Evolutionary conservation across 2,113 vertebrate genomes (phyloP), one percentile per base, ranked within the genome.

Genomic region (Chaetops frenatus): DNA sequence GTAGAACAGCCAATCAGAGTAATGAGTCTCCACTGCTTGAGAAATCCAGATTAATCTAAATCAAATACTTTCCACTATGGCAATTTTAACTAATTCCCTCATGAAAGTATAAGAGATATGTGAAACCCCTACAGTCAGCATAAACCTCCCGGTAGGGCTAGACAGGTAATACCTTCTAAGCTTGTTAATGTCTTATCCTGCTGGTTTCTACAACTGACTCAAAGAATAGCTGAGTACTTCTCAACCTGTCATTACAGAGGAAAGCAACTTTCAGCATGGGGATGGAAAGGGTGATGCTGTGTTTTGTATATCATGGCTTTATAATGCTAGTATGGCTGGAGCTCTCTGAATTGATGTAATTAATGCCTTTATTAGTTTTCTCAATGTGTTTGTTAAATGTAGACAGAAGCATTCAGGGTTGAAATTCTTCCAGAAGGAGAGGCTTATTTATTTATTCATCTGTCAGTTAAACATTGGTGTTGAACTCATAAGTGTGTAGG

Each of bases 121-220:
- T 74, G 95, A 97, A 98, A 96, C 90, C 92, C 95, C 94, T 95
- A 93, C 92, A 88, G 95, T 97, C 96, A 97, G 67, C 58, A 94
- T 95, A 86, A 97, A 96, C 92, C 95, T 97, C 93, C 96, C 96
- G 90, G 95, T 97, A 96, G 87, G 91, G 85, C 93, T 93, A 97
- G 97, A 94, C 96, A 97, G 94, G 97, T 97, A 97, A 98, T 97
- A 96, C 92, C 96, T 97, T 98, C 97, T 97, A 98, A 98, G 97
- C 97, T 98, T 97, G 97, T 98, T 98, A 98, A 97, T 97, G 96
- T 98, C 97, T 98, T 97, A 97, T 96, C 96, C 97, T 96, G 96
- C 97, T 98, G 97, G 86, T 95, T 97, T 97, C 97, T 98, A 97
- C 95, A 94, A 96, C 92, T 57, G 91, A 93, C 95, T 97, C 85